A percentile compares a stretch with the other conserved stretches of the same genome.
Evolutionary conservation across 2,888 invertebrate species (phyloP).

Genomic region (Parnassius apollo): DNA sequence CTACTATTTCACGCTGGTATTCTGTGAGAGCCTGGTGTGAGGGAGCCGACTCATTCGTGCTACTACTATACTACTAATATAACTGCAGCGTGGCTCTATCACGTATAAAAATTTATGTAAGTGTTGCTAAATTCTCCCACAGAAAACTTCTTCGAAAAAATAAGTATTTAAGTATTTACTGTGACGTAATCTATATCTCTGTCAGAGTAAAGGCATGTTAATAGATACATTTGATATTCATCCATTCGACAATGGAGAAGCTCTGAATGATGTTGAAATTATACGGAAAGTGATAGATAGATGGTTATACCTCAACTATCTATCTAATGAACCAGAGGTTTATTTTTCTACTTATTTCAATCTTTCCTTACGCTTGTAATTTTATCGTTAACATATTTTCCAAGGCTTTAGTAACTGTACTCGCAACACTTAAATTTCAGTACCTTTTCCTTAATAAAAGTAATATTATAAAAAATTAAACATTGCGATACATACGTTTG

Average conservation of each 20-base stretch:
- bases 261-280: constrained; percentile 28
- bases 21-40: too few species aligned
- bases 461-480: too few species aligned
- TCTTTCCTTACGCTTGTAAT: constrained; percentile 15
- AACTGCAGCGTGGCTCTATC: too few species aligned
- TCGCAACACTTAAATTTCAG: too few species aligned
- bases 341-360: constrained; percentile 15
- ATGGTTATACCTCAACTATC: constrained; percentile 24
- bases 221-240: constrained; percentile 27
- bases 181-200: constrained; percentile 25
- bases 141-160: too few species aligned
- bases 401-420: not conserved
- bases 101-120: too few species aligned
- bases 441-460: too few species aligned
- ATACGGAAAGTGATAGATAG: constrained; percentile 28
- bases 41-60: too few species aligned
- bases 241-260: constrained; percentile 27
- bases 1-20: too few species aligned
- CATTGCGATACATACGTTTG: too few species aligned
- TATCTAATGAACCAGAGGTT: constrained; percentile 24
- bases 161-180: not conserved
- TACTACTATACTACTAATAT: too few species aligned
- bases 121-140: too few species aligned
- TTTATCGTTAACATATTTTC: constrained; percentile 10
- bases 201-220: constrained; percentile 22